These are phyloP conservation scores for Kobus ellipsiprymnus DNA, from an alignment of 2,113 vertebrate species.

Conservation along the genomic window DNA sequence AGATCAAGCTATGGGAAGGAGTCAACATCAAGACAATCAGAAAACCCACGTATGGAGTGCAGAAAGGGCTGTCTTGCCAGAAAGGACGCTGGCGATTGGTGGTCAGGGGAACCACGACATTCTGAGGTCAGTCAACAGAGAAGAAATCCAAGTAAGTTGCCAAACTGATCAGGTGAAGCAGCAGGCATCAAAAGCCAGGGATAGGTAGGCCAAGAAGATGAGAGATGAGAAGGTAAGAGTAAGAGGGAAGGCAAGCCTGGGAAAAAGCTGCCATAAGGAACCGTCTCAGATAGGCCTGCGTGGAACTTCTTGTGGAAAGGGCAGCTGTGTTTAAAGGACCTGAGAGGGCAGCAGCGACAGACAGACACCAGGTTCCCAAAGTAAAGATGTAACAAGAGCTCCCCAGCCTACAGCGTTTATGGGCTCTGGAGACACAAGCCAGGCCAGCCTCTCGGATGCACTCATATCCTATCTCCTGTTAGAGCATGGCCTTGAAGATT, in stretches of 20 bases:
- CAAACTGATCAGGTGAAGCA: not conserved
- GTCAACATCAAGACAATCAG: not conserved
- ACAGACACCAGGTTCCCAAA: not conserved
- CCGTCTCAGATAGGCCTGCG: not conserved
- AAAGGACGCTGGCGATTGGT: fast-evolving
- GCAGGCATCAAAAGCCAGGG: not conserved
- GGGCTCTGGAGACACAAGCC: not conserved
- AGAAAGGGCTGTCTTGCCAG: not conserved
- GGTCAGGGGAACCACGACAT: not conserved
- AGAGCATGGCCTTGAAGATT: not conserved
- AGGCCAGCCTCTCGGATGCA: not conserved
- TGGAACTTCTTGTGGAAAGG: fast-evolving
- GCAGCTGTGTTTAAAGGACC: not conserved
- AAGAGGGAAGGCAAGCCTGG: not conserved
- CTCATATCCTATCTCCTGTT: not conserved
- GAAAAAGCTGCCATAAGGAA: not conserved
- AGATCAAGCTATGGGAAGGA: not conserved
- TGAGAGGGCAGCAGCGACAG: fast-evolving
- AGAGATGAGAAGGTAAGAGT: not conserved
- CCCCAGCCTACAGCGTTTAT: not conserved
- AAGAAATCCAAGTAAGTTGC: not conserved
- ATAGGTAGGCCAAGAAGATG: not conserved
- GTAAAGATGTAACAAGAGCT: not conserved
- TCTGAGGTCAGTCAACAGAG: not conserved
- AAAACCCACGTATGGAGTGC: not conserved